Evolutionary conservation across 2,888 invertebrate genomes (phyloP).

Genomic region (Phasia obesa): DNA sequence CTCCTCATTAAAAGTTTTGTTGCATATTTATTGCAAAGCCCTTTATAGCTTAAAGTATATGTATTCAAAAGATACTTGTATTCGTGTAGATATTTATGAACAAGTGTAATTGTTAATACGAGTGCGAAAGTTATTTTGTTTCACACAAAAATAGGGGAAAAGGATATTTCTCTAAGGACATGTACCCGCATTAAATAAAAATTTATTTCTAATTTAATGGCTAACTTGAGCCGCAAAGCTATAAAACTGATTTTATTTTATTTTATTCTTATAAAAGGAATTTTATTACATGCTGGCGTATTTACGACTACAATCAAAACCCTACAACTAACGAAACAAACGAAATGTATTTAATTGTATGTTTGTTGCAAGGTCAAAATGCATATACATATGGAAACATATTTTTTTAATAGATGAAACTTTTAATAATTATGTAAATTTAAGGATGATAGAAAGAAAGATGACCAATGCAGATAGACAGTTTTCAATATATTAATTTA

Average conservation of each 20-base stretch:
- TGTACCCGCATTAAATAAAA: conserved; percentile 66
- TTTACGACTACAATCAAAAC: neutral
- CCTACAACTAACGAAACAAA: neutral
- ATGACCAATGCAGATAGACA: no score
- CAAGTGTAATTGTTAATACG: conserved; percentile 18
- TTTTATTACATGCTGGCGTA: conserved; percentile 56
- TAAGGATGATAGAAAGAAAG: no score
- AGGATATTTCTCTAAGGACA: conserved; percentile 50
- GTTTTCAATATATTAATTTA: no score
- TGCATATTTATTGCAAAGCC: neutral
- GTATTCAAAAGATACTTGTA: conserved; percentile 13
- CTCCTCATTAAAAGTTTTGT: conserved; percentile 55
- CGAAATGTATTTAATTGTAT: neutral
- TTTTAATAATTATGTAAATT: no score
- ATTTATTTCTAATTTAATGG: conserved; percentile 65
- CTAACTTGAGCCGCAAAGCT: conserved; percentile 52
- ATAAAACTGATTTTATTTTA: conserved; percentile 66
- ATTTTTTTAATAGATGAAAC: no score
- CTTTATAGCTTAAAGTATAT: neutral
- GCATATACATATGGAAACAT: no score
- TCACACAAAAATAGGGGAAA: neutral
- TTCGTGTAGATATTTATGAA: conserved; percentile 37
- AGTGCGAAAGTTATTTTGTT: neutral
- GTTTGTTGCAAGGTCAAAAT: neutral
- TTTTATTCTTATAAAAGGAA: conserved; percentile 36